Base-by-base conservation (phyloP, 2,113 vertebrate species). In the Nyctibius bracteatus region DNA sequence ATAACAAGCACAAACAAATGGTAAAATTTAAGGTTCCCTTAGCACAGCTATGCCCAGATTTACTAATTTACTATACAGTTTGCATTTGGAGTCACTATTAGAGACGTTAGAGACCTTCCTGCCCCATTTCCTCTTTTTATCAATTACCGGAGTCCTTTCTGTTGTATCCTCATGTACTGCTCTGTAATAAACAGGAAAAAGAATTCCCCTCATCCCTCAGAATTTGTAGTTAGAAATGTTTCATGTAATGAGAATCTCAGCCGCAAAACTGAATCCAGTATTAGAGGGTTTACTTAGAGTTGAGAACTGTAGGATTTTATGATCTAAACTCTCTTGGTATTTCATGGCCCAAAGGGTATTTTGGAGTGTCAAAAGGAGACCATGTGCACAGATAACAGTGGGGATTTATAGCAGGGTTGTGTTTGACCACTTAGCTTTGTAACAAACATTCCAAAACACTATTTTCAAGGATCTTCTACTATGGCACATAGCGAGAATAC, bases 371-470 rank as follows among this genome's bases (percentile, higher is more conserved):
- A 77, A 19, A 66, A 61, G 47, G 86, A 80, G 59, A 25, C 92
- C n/a, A 43, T 31, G 37, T 71, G 84, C 67, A 61, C 66, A 81
- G 94, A 59, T 90, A 85, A 81, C 63, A 83, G 47, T 8, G 24
- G 57, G 44, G n/a, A 81, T 94, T 95, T 68, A 49, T 58, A 96
- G 39, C 35, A 55, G 27, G 27, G 25, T 22, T 66, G 16, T 52
- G 33, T 75, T 91, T 96, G 44, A 88, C 82, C 52, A 41, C 63
- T 47, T 82, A n/a, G 0, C 1, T 81, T 94, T 74, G 28, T 70
- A n/a, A 37, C 35, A 92, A 74, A 96, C 81, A 90, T 91, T 88
- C 77, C 88, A 78, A 96, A 94, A 31, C 43, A 85, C 73, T 90
- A 37, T 94, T 97, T 97, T 95, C 55, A 88, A 49, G 27, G 63